Conservation (phyloP, 1,140 invertebrate species). For the Telenomus remus region DNA sequence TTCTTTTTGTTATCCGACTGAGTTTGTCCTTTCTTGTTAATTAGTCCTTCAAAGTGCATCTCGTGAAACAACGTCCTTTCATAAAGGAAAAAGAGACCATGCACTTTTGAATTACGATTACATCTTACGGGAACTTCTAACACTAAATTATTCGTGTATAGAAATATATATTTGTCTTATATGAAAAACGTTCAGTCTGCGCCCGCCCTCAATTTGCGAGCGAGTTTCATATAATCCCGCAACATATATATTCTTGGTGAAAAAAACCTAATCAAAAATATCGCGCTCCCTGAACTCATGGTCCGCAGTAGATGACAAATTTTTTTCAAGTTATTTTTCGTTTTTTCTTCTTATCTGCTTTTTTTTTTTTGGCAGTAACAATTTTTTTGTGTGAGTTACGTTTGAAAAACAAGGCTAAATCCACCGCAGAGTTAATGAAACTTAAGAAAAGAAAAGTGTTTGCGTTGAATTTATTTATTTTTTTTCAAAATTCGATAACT, state of each 20-base stretch:
- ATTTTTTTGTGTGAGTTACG: constrained; percentile 39
- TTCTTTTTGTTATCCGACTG: background rate
- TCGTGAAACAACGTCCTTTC: too few relatives aligned
- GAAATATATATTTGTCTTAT: constrained; percentile 76
- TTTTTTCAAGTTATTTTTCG: constrained; percentile 63
- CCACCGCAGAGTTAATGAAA: too few relatives aligned
- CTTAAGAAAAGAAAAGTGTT: too few relatives aligned
- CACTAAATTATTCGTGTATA: constrained; percentile 68
- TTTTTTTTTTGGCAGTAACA: constrained; percentile 70
- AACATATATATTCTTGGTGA: constrained; percentile 73
- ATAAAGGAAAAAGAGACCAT: constrained; percentile 11
- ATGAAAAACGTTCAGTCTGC: constrained; percentile 75
- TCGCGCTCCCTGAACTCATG: constrained; percentile 74
- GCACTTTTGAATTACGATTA: constrained; percentile 7
- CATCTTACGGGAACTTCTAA: constrained; percentile 67
- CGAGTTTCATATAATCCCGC: constrained; percentile 74
- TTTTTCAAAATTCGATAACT: too few relatives aligned
- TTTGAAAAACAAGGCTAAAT: too few relatives aligned
- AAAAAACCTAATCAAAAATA: constrained; percentile 73
- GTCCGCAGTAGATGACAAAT: constrained; percentile 71
- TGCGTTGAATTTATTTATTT: too few relatives aligned
- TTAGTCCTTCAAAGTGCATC: background rate
- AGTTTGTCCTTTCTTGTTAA: background rate
- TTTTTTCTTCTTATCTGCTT: constrained; percentile 13
- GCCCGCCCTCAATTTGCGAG: constrained; percentile 63